Conservation (phyloP, 2,113 vertebrate species). For the Mesitornis unicolor region DNA sequence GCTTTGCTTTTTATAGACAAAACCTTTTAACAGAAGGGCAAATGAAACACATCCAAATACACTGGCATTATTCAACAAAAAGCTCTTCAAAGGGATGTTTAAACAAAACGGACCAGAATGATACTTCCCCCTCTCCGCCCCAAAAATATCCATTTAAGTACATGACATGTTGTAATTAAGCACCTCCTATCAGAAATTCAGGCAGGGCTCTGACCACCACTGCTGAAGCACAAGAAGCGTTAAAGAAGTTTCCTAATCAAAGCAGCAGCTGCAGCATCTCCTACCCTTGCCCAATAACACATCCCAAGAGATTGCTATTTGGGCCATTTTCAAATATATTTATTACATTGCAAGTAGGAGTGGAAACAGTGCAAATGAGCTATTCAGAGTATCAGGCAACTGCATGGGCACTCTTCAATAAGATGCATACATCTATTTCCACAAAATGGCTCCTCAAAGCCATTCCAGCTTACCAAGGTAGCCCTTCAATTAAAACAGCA, state of each 20-base stretch:
- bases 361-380: neutral
- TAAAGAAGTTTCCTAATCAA: conserved; percentile 41
- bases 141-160: neutral
- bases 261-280: conserved; percentile 50
- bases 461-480: neutral
- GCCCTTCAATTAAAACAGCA: neutral
- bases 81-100: neutral
- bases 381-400: neutral
- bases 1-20: neutral
- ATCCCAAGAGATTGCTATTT: neutral
- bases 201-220: neutral
- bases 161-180: neutral
- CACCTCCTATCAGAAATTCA: neutral
- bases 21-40: conserved; percentile 12
- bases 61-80: neutral
- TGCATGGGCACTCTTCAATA: neutral
- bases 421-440: neutral
- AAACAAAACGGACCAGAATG: neutral
- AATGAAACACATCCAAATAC: conserved; percentile 9
- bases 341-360: neutral
- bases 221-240: neutral
- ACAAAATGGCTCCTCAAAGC: conserved; percentile 65
- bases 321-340: conserved; percentile 13
- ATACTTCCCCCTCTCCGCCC: neutral
- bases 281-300: neutral